Evolutionary conservation across 1,140 invertebrate species (phyloP), one percentile per base, ranked within the genome.

Genomic region (Branchinecta lindahli): DNA sequence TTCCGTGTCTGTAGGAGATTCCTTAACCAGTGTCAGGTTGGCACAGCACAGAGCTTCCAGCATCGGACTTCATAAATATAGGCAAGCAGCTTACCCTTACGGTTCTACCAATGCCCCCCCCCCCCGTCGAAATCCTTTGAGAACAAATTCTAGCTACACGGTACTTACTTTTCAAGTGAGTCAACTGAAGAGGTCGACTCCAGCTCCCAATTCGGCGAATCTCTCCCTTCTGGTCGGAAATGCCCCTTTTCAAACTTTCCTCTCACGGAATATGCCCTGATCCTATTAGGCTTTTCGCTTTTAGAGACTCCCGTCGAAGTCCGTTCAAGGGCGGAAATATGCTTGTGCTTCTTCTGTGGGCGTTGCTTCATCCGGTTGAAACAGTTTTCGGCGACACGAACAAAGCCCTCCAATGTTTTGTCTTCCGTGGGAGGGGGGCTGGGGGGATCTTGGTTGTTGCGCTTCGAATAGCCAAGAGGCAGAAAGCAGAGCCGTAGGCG

Each of bases 401-500:
- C 46, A 67, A 72, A 72, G n/a, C 71, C 71, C 44, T 73, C 71
- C 21, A 69, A 70, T 8, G 71, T 73, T 33, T 47, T 21, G 52
- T 61, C 52, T 20, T 61, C 52, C 12, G 12, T 61, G 18, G 52
- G 12, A 61, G 52, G 18, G 12, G 52, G 52, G 52, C 52, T 71
- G 66, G 8, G 71, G 67, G 61, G 44, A 70, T 44, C 45, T 46
- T 66, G 52, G 12, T 20, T 12, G 52, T 15, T 15, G 52, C 52
- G 52, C 52, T 61, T 85, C 21, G 83, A 79, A 76, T 87, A 89
- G 72, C 85, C 83, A 8, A 87, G 77, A 5, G 94, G 94, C 66
- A 98, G 77, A 8, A 98, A 77, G 72, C 93, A 88, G 73, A 96
- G 88, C 44, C 94, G 83, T 78, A 94, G 92, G 72, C 94, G 83